Base-by-base conservation (phyloP, 2,888 invertebrate genomes). In the Pherbina coryleti region DNA sequence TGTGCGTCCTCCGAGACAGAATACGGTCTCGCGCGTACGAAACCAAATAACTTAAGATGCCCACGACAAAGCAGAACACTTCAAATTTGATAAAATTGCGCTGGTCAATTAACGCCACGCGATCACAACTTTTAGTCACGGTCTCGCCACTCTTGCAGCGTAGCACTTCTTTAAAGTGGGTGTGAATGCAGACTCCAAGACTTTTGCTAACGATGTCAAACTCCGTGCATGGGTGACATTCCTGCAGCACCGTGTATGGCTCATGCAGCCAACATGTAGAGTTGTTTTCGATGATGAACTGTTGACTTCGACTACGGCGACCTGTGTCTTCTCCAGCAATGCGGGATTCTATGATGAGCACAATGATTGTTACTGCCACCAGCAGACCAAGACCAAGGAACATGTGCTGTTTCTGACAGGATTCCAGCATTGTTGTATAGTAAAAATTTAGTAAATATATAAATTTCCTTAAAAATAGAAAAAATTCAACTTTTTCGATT, bases 171-270 rank as follows among this genome's bases (percentile, higher is more conserved):
- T 96, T 96, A 86, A 94, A 95, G 86, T 95, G 94, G 2, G 96
- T 95, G 83, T 94, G 94, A 79, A 94, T 93, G 85, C 97, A 97
- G 64, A 95, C 95, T 74, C 95, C 94, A 84, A 95, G 93, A 86
- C 94, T 95, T 89, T 94, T 93, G 86, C 96, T 96, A 74, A 93
- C 92, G 80, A 96, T 94, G 91, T 96, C 96, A 89, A 95, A 96
- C 82, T 93, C 95, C 92, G 94, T 93, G 89, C 97, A 96, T n/a
- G 95, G 95, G 90, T 96, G 95, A 84, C 96, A 96, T 89, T 95
- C 94, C 84, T 92, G 93, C 19, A 87, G 79, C 9, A 96, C 91
- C 80, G 93, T 92, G 84, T 92, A 95, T 22, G 93, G 91, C 86
- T 96, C 95, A 79, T 92, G 92, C 72, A 92, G 90, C 92, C 94